Evolutionary conservation across 2,797 vertebrate genomes (phyloP), one percentile per base, ranked within the genome.

Genomic region (Pterois miles): DNA sequence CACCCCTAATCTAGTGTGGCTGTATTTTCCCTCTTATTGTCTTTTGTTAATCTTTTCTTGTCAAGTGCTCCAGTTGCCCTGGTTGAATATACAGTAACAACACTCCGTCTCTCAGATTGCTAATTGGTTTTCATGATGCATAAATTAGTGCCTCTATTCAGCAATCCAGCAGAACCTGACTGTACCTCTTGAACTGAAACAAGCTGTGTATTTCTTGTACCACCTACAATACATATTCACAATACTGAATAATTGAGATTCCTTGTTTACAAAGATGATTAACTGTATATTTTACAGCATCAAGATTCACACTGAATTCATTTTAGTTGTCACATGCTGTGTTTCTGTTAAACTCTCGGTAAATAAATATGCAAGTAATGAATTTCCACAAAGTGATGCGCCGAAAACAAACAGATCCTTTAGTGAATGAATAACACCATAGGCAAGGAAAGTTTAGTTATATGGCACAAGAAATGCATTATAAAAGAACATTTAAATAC

Each of bases 91-190:
- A n/a, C n/a, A n/a, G n/a, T n/a, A 83, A 85, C 83, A 82, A 18
- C 69, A 40, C 64, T 75, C 73, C 11, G 60, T 80, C 34, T 16
- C 68, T 71, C 46, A 62, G 80, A 63, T 50, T 88, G 74, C 59
- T 83, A 89, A 92, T 87, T 86, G 81, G 38, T 83, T 92, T 88
- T 83, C 72, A 53, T 82, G 62, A 38, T 82, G 80, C 84, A 74
- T 88, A 85, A 92, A 90, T 89, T 65, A 79, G 62, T 84, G 82
- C 46, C 16, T 85, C 69, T 78, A 6, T 62, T 82, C 59, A 56
- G 38, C 62, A 76, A 25, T 18, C 71, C 23, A 75, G 68, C 72
- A 6, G 70, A 86, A 71, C 56, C 33, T 38, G 53, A 60, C 7
- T 56, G 10, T 14, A 75, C 58, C 65, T 65, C 67, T 69, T 78